Conservation (phyloP, 2,113 vertebrate species). For the Paedocypris sp. region DNA sequence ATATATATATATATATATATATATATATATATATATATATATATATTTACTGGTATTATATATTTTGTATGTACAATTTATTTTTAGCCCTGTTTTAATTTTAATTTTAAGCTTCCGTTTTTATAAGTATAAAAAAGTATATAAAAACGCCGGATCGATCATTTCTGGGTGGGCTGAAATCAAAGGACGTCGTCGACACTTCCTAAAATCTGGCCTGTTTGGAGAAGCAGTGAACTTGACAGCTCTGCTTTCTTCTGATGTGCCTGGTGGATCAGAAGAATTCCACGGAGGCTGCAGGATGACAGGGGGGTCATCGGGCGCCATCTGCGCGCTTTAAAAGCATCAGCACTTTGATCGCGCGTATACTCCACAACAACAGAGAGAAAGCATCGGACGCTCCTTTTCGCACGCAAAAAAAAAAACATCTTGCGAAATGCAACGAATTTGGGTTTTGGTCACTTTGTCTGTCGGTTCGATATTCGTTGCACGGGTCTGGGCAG, state of each 20-base stretch:
- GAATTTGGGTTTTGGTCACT: too few relatives aligned
- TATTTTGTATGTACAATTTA: too few relatives aligned
- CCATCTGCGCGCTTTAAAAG: slow-evolving; percentile 66
- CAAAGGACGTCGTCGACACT: background rate
- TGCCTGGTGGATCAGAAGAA: slow-evolving; percentile 57
- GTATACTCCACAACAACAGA: slow-evolving; percentile 37
- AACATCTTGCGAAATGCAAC: too few relatives aligned
- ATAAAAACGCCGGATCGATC: slow-evolving; percentile 30
- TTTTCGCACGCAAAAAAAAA: too few relatives aligned
- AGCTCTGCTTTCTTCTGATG: slow-evolving; percentile 48
- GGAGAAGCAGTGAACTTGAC: slow-evolving; percentile 63
- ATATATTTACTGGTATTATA: too few relatives aligned
- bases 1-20: too few relatives aligned
- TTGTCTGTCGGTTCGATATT: too few relatives aligned
- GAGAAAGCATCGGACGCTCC: slow-evolving; percentile 33
- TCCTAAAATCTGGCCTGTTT: slow-evolving; percentile 33
- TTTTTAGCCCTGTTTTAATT: too few relatives aligned
- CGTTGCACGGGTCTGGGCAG: too few relatives aligned
- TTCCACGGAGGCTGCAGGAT: slow-evolving; percentile 54
- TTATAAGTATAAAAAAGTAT: background rate
- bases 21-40: too few relatives aligned
- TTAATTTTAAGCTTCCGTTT: too few relatives aligned
- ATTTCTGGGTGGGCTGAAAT: slow-evolving; percentile 4
- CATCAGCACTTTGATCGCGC: slow-evolving; percentile 42
- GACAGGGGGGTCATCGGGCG: slow-evolving; percentile 67